Base-by-base conservation (phyloP, 37 sponge, comb jelly and placozoan genomes). In the Corticium candelabrum region DNA sequence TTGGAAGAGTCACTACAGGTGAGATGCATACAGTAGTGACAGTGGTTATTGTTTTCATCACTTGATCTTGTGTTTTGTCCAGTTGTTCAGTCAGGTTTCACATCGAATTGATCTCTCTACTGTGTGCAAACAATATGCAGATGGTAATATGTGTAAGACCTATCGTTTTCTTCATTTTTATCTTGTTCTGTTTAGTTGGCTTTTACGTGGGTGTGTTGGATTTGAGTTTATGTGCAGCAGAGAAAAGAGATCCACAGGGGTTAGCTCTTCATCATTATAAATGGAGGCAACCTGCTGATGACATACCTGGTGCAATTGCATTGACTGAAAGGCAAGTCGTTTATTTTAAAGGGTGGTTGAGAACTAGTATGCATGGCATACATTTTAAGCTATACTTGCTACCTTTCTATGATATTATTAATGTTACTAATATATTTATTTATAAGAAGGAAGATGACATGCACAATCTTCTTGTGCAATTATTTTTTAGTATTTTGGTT, bases 201-300 rank as follows among this genome's bases (percentile, higher is more conserved):
- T 93, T 81, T 75, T 81, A 83, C 68, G 84, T 83, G 21, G 97
- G 94, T 0, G 76, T 96, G 36, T 86, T 96, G 71, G 91, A 96
- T 74, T 77, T 96, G 50, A 76, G 83, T 77, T 82, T 93, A 35
- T 85, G 89, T 77, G 71, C 89, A 0, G 97, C 94, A 1, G 21
- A 35, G 35, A 81, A 88, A 7, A 74, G 41, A 34, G 97, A 96
- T 76, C 85, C 87, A 29, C 80, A 93, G 84, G 79, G 83, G 38
- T 56, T 87, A 15, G 97, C 86, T 2, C 36, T 95, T 0, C 91
- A 88, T 39, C 75, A 79, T 83, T 92, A 84, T 85, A 92, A 80
- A 71, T 78, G 69, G 37, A 82, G 85, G n/a, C 85, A 86, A 33
- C 87, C 87, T 39, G 73, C 35, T 11, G 85, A 86, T 38, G 93